Conservation (phyloP, 2,797 vertebrate species). For the Rhinogobio ventralis region DNA sequence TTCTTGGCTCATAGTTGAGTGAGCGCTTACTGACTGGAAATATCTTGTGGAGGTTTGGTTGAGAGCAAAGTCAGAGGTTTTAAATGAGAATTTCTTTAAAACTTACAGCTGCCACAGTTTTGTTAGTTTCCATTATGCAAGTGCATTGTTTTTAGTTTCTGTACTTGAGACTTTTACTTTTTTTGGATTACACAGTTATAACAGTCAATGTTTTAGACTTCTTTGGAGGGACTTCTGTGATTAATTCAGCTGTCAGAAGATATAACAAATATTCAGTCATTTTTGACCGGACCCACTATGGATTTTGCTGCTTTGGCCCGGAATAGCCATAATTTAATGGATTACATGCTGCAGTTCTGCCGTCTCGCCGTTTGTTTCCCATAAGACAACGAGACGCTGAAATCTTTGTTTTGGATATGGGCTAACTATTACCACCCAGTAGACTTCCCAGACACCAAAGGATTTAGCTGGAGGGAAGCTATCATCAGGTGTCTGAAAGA, state of each 20-base stretch:
- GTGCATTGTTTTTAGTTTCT: neutral
- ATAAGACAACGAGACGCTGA: no score
- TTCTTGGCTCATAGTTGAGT: conserved; percentile 25
- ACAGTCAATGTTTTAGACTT: neutral
- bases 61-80: neutral
- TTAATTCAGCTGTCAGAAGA: neutral
- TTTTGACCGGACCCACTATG: no score
- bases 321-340: no score
- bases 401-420: no score
- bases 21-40: conserved; percentile 36
- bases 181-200: neutral
- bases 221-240: neutral
- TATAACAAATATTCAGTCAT: neutral
- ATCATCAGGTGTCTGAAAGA: neutral
- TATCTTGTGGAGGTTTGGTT: conserved; percentile 20
- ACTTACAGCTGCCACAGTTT: neutral
- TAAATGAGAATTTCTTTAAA: neutral
- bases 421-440: neutral
- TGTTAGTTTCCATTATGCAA: neutral
- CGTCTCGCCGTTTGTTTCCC: no score
- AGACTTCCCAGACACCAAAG: neutral
- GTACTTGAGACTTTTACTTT: neutral
- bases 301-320: no score
- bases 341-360: no score
- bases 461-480: neutral